A percentile compares a stretch with the other conserved stretches of the same genome.
phyloP scores from a whole-genome alignment of 2,888 invertebrate species.

The Polietes domitor region DNA sequence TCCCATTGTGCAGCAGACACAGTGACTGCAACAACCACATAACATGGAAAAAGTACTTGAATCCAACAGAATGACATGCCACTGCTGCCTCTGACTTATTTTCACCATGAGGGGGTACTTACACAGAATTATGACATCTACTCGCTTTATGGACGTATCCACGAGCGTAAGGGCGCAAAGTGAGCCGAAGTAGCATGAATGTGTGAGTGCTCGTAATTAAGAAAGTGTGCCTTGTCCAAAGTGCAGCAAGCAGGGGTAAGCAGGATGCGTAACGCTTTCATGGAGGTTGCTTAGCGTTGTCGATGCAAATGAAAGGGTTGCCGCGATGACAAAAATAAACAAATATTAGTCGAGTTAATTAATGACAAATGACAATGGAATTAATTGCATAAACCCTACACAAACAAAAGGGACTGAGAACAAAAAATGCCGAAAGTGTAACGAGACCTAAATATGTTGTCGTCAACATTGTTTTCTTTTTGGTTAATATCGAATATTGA shows the following conservation, averaged over 20 bases:
- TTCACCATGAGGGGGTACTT: neutral
- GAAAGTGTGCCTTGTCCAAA: conserved; percentile 39
- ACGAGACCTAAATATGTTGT: conserved; percentile 19
- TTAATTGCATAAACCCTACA: conserved; percentile 45
- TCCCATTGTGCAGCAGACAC: neutral
- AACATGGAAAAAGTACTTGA: neutral
- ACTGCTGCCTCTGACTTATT: neutral
- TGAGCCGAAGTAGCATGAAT: no score
- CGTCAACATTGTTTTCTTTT: conserved; percentile 16
- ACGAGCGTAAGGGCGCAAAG: neutral
- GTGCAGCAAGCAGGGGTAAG: neutral
- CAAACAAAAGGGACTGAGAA: conserved; percentile 18
- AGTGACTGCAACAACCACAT: neutral
- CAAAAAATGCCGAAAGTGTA: neutral
- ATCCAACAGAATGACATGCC: neutral
- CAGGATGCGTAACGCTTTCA: conserved; percentile 28
- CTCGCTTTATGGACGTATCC: neutral
- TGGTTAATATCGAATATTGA: conserved; percentile 5
- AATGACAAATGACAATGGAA: conserved; percentile 51
- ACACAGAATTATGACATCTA: conserved; percentile 32
- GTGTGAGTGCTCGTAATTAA: conserved; percentile 12
- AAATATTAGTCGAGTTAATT: conserved; percentile 49
- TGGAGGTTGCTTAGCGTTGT: neutral
- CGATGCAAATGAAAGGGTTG: conserved; percentile 37
- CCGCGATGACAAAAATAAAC: conserved; percentile 36